Evolutionary conservation across 2,113 vertebrate genomes (phyloP).

Genomic region (Steatornis caripensis): DNA sequence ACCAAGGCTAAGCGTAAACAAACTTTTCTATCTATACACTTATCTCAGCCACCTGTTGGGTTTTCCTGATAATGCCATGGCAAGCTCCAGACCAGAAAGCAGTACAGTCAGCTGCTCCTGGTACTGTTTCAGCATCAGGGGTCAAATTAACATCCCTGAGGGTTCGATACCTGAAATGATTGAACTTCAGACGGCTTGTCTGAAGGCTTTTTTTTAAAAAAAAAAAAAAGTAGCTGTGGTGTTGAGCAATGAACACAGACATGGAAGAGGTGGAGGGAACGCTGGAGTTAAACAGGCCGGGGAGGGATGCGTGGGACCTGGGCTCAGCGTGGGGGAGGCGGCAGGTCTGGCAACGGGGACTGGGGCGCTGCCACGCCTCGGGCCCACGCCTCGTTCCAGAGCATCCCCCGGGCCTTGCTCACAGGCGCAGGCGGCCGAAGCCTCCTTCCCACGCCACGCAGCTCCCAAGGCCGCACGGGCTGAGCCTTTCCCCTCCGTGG

Average conservation of each 20-base stretch:
- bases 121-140: background rate
- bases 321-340: background rate
- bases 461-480: background rate
- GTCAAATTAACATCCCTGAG: background rate
- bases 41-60: background rate
- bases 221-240: too few species aligned
- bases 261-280: background rate
- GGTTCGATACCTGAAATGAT: background rate
- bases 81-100: background rate
- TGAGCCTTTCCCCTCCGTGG: accelerated
- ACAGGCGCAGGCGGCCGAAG: background rate
- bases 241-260: too few species aligned
- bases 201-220: background rate
- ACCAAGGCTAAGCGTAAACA: slow-evolving; percentile 24
- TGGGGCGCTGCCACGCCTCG: background rate
- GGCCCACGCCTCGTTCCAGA: accelerated
- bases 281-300: background rate
- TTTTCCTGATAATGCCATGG: background rate
- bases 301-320: background rate
- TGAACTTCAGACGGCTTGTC: background rate
- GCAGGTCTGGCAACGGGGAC: background rate
- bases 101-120: background rate
- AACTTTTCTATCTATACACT: slow-evolving; percentile 2
- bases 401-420: background rate
- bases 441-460: background rate